Conservation (phyloP, 2,797 vertebrate genomes). For the Chromobotia macracanthus region DNA sequence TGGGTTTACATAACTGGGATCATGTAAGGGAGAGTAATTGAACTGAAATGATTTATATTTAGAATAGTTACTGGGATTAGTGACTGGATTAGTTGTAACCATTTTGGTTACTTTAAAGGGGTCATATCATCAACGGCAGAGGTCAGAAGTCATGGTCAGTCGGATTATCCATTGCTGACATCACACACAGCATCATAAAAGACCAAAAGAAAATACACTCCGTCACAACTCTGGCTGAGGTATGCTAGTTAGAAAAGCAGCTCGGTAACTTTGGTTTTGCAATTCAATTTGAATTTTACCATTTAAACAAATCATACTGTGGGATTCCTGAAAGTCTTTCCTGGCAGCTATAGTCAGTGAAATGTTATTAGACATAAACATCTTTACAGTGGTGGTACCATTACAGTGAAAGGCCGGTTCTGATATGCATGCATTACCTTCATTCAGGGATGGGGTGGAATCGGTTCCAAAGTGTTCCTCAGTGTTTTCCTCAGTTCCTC, state of each 20-base stretch:
- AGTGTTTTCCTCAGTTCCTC: no score
- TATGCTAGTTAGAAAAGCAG: conserved; percentile 62
- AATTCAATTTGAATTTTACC: no score
- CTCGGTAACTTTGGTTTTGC: not conserved
- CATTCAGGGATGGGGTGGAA: conserved; percentile 77
- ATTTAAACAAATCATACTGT: no score
- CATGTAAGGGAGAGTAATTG: conserved; percentile 82
- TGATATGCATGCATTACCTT: conserved; percentile 1
- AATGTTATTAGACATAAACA: not conserved
- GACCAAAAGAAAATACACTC: conserved; percentile 89
- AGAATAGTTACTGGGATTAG: not conserved
- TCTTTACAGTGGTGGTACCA: not conserved
- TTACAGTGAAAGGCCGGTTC: not conserved
- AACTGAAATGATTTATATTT: not conserved
- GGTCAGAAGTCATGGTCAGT: conserved; percentile 94
- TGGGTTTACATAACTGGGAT: conserved; percentile 91
- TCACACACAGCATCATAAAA: conserved; percentile 86
- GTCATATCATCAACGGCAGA: conserved; percentile 70
- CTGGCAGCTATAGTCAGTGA: not conserved
- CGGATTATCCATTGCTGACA: conserved; percentile 90
- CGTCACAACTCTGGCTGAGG: conserved; percentile 90
- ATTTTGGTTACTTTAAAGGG: not conserved
- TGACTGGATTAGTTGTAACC: not conserved
- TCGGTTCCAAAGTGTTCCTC: conserved; percentile 87
- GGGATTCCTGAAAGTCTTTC: no score